Base-by-base conservation (phyloP, 1,140 invertebrate genomes). In the Trichonephila clavata region DNA sequence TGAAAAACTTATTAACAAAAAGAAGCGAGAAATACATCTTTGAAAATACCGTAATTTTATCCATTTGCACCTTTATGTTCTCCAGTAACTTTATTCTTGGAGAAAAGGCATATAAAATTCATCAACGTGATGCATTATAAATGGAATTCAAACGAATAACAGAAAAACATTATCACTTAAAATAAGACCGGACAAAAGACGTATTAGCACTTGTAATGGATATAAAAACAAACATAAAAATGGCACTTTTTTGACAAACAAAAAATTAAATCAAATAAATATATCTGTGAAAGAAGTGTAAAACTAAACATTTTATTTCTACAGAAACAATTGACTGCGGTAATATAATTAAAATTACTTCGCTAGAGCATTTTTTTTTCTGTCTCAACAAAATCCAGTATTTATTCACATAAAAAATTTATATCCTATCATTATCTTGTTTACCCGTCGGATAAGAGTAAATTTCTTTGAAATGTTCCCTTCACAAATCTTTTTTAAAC, bases 381-480 rank as follows among this genome's bases (percentile, higher is more conserved):
- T 39, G 32, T 39, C 32, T 77, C 27, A 20, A 18, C 27, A 77
- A 27, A 77, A 27, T 8, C 24, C 13, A 20, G 27, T 77, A 77
- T 77, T 77, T 77, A 39, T 27, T 77, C 24, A 8, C 32, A 59
- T 59, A 59, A 84, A 84, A 84, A 84, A 84, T 57, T 59, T 27
- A 10, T 10, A n/a, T 59, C 57, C 21, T 84, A 50, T n/a, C 43
- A 60, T 84, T 84, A 84, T 60, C 83, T 60, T 84, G 57, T 84
- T 84, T 84, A 84, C 57, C 81, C 57, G 21, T 60, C 57, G 43
- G 24, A 84, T n/a, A 50, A n/a, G 83, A 84, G 39, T 59, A 84
- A 84, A 84, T 27, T 50, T 84, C 83, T 84, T 84, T 84, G 83
- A 84, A 84, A 60, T 84, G 27, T 32, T 32, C 71, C 8, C 83